Evolutionary conservation across 1,140 invertebrate species (phyloP).

Genomic region (Fragariocoptes setiger): DNA sequence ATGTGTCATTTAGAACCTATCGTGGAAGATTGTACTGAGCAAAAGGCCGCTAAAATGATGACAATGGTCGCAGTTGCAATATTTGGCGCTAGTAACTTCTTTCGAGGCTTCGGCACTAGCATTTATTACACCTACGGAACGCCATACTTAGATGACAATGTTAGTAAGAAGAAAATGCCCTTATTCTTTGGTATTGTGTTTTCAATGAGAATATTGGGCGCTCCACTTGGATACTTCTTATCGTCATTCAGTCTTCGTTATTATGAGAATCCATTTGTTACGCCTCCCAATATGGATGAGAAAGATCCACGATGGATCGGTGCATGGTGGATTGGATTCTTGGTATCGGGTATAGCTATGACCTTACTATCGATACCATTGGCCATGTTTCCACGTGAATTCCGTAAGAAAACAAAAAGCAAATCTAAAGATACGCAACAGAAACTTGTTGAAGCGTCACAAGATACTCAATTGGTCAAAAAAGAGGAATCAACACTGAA

Average conservation of each 20-base stretch:
- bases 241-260: constrained; percentile 9
- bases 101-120: constrained; percentile 10
- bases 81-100: constrained; percentile 7
- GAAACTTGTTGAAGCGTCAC: background rate
- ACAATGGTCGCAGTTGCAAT: constrained; percentile 2
- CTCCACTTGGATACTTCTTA: constrained; percentile 11
- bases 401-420: constrained; percentile 1
- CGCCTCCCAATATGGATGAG: constrained; percentile 11
- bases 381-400: constrained; percentile 11
- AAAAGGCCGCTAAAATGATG: constrained; percentile 1
- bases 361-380: constrained; percentile 11
- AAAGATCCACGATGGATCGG: constrained; percentile 19
- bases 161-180: constrained; percentile 14
- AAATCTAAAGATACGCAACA: constrained; percentile 3
- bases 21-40: constrained; percentile 1
- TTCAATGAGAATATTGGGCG: constrained; percentile 11
- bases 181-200: constrained; percentile 11
- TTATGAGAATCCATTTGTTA: constrained; percentile 13
- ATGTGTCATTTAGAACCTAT: constrained; percentile 5
- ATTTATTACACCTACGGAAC: constrained; percentile 13
- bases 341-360: constrained; percentile 11
- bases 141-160: constrained; percentile 16
- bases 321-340: constrained; percentile 23
- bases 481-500: background rate
- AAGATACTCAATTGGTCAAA: background rate